Conservation (phyloP, 1,140 invertebrate genomes). For the Kradibia gibbosae region DNA sequence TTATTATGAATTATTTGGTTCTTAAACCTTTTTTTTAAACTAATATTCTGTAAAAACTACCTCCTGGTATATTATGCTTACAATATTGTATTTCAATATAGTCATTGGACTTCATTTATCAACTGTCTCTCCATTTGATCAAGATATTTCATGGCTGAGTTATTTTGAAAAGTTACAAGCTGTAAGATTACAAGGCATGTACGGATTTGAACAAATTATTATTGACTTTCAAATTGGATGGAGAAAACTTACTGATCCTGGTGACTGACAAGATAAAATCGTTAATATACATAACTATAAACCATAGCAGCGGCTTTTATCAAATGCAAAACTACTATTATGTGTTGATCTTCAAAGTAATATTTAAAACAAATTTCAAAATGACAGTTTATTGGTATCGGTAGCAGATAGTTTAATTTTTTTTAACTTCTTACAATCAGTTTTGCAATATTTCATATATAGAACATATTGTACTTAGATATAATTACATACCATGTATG, state of each 20-base stretch:
- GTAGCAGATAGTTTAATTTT: constrained; percentile 67
- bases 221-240: constrained; percentile 68
- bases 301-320: constrained; percentile 68
- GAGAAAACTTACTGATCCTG: constrained; percentile 71
- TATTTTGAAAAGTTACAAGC: constrained; percentile 35
- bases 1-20: no score
- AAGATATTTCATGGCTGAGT: constrained; percentile 31
- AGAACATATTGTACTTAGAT: constrained; percentile 36
- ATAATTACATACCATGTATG: constrained; percentile 43
- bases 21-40: neutral
- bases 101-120: constrained; percentile 32
- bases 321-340: constrained; percentile 58
- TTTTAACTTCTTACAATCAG: constrained; percentile 46
- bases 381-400: constrained; percentile 68
- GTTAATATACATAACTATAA: constrained; percentile 58
- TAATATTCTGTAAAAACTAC: neutral
- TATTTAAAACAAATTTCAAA: constrained; percentile 58
- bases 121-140: constrained; percentile 31
- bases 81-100: constrained; percentile 19
- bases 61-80: neutral
- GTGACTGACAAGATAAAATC: constrained; percentile 70
- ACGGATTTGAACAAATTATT: constrained; percentile 63
- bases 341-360: constrained; percentile 37
- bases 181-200: constrained; percentile 63
- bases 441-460: constrained; percentile 42